These are phyloP conservation scores for Andrena cerasifolii DNA, from an alignment of 1,140 invertebrate genomes.

Conservation along the genomic window DNA sequence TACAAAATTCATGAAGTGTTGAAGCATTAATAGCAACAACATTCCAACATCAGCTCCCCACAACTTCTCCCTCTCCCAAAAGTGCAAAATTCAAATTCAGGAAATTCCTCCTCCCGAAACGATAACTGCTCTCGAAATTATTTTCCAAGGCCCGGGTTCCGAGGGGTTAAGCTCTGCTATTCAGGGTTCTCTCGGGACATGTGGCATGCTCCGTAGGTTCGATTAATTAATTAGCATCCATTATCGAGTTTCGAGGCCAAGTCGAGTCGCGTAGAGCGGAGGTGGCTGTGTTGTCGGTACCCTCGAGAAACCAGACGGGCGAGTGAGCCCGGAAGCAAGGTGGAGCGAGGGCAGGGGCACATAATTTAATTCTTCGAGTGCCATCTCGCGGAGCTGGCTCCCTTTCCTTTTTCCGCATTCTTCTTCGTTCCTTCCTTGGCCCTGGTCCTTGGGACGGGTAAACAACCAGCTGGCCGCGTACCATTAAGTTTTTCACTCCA, in stretches of 20 bases:
- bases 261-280: slow-evolving; percentile 10
- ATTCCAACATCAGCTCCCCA: too few species aligned
- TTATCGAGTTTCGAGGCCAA: slow-evolving; percentile 46
- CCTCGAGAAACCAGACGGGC: slow-evolving; percentile 16
- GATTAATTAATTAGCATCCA: slow-evolving; percentile 56
- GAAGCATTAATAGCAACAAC: too few species aligned
- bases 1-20: too few species aligned
- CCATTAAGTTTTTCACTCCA: slow-evolving; percentile 44
- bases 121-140: neutral
- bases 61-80: too few species aligned
- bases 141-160: slow-evolving; percentile 17
- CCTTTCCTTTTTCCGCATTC: slow-evolving; percentile 16
- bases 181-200: slow-evolving; percentile 11
- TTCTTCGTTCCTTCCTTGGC: slow-evolving; percentile 4
- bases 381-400: neutral
- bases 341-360: neutral
- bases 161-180: slow-evolving; percentile 34
- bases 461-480: slow-evolving; percentile 39
- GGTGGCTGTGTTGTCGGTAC: slow-evolving; percentile 22
- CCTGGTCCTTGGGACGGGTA: slow-evolving; percentile 19
- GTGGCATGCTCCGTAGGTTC: slow-evolving; percentile 40
- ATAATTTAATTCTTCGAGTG: slow-evolving; percentile 35
- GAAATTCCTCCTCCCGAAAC: too few species aligned
- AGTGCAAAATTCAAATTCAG: too few species aligned
- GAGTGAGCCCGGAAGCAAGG: slow-evolving; percentile 3